Base-by-base conservation (phyloP, 2,797 vertebrate species). In the Dryobates pubescens region DNA sequence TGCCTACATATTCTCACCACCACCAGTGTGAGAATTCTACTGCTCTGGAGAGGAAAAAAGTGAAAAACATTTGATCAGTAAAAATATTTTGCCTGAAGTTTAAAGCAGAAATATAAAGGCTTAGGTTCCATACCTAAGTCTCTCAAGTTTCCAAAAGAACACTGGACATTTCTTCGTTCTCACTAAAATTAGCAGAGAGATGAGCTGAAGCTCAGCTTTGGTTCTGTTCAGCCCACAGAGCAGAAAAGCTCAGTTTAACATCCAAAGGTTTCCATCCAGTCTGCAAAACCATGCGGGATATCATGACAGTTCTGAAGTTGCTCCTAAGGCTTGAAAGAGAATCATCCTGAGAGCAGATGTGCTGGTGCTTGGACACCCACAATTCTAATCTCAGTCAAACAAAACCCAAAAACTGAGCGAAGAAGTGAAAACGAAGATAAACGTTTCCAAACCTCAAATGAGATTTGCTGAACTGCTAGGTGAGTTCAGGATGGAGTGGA, bases 41-140 rank as follows among this genome's bases (percentile, higher is more conserved):
- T 70, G 13, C 73, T 73, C 92, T 91, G 85, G 61, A 88, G 70
- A 67, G 59, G 69, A n/a, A 82, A 79, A 79, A 92, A 56, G 63
- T 63, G 78, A 59, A 79, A 95, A 93, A 82, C 74, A 81, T 13
- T 30, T 51, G 54, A 89, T 77, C 61, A 49, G n/a, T 88, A 88
- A 94, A 95, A 90, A 62, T 82, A 16, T 82, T 14, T 75, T 58
- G 88, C 26, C 32, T 73, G 16, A 36, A 47, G 56, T 68, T 83
- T 81, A 78, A 89, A 93, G 47, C n/a, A 75, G 63, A 84, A 87
- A 88, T n/a, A 12, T 36, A 45, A 80, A 68, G 38, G 15, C 15
- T 71, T 73, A 38, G 26, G 23, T 45, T 88, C 77, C 73, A 61
- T 80, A 13, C 5, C 45, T 43, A 69, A 74, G n/a, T 43, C 15